Evolutionary conservation across 2,113 vertebrate species (phyloP).

Genomic region (Actinemys pallida): DNA sequence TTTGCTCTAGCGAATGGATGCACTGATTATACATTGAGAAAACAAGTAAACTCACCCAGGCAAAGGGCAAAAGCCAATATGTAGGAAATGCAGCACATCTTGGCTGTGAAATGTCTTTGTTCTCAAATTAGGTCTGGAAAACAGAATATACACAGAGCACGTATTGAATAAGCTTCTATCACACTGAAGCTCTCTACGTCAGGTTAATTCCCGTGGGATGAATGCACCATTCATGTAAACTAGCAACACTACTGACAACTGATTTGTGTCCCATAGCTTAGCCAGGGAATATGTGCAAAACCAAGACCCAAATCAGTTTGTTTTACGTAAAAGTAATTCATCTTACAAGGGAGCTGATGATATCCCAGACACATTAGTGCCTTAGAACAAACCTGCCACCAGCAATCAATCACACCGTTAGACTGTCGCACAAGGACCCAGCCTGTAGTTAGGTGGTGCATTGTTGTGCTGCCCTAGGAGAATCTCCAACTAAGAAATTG

Average conservation of each 20-base stretch:
- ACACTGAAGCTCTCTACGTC: neutral
- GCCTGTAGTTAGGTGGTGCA: neutral
- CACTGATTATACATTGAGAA: neutral
- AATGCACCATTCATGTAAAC: neutral
- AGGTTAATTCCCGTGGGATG: neutral
- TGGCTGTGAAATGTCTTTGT: fast-evolving
- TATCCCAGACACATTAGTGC: neutral
- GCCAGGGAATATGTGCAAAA: neutral
- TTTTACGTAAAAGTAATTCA: neutral
- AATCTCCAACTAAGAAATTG: neutral
- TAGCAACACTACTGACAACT: neutral
- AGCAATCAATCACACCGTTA: neutral
- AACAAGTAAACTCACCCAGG: conserved; percentile 34
- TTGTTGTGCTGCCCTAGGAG: neutral
- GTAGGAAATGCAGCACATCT: neutral
- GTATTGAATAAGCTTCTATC: neutral
- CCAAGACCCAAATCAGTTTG: neutral
- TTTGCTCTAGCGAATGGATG: neutral
- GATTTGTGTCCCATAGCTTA: neutral
- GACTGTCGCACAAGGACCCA: neutral
- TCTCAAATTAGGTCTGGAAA: fast-evolving
- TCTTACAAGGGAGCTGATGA: neutral
- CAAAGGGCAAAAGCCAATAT: neutral
- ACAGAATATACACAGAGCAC: fast-evolving
- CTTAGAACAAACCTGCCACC: neutral